Conservation (phyloP, 2,888 invertebrate species). For the Clanis bilineata region DNA sequence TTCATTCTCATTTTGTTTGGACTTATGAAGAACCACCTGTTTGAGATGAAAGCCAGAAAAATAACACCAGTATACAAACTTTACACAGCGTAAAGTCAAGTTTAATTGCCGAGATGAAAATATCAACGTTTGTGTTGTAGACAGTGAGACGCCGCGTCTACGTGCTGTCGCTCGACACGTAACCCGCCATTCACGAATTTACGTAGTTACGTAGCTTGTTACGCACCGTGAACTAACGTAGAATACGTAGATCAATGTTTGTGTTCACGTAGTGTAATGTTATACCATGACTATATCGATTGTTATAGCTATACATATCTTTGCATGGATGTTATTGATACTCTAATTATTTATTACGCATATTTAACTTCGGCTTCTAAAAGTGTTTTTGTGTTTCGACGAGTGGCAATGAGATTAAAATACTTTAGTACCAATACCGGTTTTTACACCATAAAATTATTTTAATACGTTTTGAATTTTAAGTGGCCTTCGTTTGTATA, state of each 20-base stretch:
- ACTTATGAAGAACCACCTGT: no score
- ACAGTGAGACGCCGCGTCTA: slow-evolving; percentile 4
- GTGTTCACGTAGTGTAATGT: not conserved
- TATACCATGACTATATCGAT: not conserved
- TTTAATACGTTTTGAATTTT: not conserved
- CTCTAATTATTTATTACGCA: not conserved
- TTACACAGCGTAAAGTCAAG: not conserved
- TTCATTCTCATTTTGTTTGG: no score
- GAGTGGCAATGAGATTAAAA: not conserved
- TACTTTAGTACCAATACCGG: not conserved
- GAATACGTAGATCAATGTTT: not conserved
- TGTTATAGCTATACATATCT: not conserved
- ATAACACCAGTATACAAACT: not conserved
- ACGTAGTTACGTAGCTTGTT: slow-evolving; percentile 4
- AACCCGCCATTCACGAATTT: slow-evolving; percentile 8
- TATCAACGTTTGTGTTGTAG: not conserved
- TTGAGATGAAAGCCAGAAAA: no score
- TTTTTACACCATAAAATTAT: not conserved
- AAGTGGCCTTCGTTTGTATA: not conserved
- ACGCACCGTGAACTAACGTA: slow-evolving; percentile 11
- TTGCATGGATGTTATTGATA: not conserved
- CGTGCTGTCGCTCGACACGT: slow-evolving; percentile 9
- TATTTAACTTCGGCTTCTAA: not conserved
- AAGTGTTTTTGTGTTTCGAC: not conserved
- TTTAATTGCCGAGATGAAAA: not conserved